Evolutionary conservation across 2,797 vertebrate genomes (phyloP), one percentile per base, ranked within the genome.

Genomic region (Spea hammondii): DNA sequence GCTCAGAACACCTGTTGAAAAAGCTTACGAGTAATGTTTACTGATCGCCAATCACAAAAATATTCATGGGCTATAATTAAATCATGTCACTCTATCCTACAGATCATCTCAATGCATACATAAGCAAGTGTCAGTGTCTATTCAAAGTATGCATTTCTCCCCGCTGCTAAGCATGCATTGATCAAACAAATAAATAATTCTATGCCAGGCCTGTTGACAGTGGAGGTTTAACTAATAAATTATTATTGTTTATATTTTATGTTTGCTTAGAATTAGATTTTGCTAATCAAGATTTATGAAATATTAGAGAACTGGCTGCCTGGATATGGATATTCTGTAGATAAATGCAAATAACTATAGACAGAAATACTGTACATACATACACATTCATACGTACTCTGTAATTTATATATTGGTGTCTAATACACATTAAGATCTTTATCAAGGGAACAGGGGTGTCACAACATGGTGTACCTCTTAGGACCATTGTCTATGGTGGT

Each of bases 11-110:
- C 70, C 83, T 82, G 84, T 82, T 76, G 82, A 32, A 80, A 83
- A 77, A 83, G 65, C 83, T 89, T 81, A 74, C 75, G 79, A 76
- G 83, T 83, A 85, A 84, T 76, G 82, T 84, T 89, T 86, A 88
- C 83, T 83, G 76, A 84, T 85, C 87, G 79, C 88, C 85, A 86
- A 86, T 87, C 84, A 72, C 80, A 76, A 85, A 82, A 83, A 75
- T 78, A 83, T 88, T 85, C 79, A 82, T 82, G 85, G 75, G 87
- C 86, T 89, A 88, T 86, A 86, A 88, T 88, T 87, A 88, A 88
- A 87, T 87, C 87, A 66, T 86, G 84, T 84, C 85, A 87, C 80
- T 86, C 83, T 85, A 85, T 88, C 86, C 87, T 82, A 85, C 79
- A 86, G 83, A 88, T 87, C 83, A 83, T 84, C 85, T 87, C 78